Evolutionary conservation across 2,113 vertebrate genomes (phyloP), one percentile per base, ranked within the genome.

Genomic region (Aegotheles bennettii): DNA sequence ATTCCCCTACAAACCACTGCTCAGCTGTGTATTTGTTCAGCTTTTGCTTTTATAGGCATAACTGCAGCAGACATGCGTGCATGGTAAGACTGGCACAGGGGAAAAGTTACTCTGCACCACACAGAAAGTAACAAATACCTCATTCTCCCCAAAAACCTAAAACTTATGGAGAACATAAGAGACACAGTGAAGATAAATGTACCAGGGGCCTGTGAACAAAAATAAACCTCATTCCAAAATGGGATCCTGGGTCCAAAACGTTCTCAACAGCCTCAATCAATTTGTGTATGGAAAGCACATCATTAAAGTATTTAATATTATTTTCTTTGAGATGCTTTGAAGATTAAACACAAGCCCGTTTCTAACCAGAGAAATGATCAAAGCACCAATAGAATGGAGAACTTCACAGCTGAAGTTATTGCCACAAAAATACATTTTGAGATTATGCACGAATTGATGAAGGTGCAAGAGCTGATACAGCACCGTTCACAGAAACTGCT

Each of bases 141-240:
- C 12, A 1, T 43, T 64, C 10, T 60, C 54, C 61, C 57, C 23
- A 1, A 33, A 74, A 50, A 12, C 16, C 35, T 53, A 33, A 29
- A 33, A 5, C 21, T 18, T 13, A 13, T 6, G 42, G 25, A 42
- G 20, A 77, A 28, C 21, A 9, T 4, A 6, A 33, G 17, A 40
- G 25, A 40, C 12, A 8, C 1, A 0, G 24, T 1, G 2, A n/a
- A 69, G 43, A 51, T 29, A 10, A 50, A 19, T 4, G 14, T 0
- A 42, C 48, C 36, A 67, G 53, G 15, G 36, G 43, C 33, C 28
- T 38, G 20, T 6, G 36, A 36, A 20, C 25, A 60, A 40, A 75
- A 79, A 31, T 18, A 53, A 80, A 77, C 25, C 50, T 53, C 5
- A 9, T 25, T 60, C 28, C 47, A 38, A 24, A 70, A 57, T 10